Percentiles rank a stretch among this genome's conserved stretches.
Conservation (phyloP, 1,140 invertebrate species). For the Lasaia peninsularis region DNA sequence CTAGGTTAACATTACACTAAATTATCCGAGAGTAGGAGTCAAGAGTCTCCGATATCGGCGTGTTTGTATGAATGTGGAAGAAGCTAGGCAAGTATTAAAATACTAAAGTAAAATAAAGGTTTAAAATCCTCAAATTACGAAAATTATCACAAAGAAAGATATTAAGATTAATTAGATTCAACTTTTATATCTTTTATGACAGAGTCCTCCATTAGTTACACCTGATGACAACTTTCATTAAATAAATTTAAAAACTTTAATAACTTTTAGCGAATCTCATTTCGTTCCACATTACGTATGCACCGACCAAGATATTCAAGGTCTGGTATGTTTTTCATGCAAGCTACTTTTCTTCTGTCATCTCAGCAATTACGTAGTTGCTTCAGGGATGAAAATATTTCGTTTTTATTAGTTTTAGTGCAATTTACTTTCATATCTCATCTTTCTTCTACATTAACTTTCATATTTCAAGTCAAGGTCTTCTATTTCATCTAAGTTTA, state of each 20-base stretch:
- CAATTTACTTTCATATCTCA: background rate
- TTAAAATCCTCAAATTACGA: background rate
- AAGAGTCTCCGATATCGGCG: no score
- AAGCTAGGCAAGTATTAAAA: no score
- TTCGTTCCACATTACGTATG: slow-evolving; percentile 50
- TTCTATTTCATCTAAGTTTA: background rate
- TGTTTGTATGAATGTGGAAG: no score
- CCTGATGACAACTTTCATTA: slow-evolving; percentile 8
- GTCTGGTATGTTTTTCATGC: slow-evolving; percentile 32
- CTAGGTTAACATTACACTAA: no score
- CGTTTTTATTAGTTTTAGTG: background rate
- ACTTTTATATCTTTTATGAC: background rate
- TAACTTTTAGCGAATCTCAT: slow-evolving; percentile 36
- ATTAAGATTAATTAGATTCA: background rate
- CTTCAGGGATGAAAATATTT: background rate
- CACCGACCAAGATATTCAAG: slow-evolving; percentile 44
- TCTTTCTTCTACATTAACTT: no score
- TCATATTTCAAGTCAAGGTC: background rate
- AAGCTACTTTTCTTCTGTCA: background rate
- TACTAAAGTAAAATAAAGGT: no score
- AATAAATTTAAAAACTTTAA: slow-evolving; percentile 54
- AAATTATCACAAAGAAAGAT: background rate
- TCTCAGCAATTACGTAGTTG: background rate
- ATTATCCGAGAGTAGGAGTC: no score
- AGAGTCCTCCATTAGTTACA: slow-evolving; percentile 4